Evolutionary conservation across 1,140 invertebrate species (phyloP).

Genomic region (Platyscapa corneri): DNA sequence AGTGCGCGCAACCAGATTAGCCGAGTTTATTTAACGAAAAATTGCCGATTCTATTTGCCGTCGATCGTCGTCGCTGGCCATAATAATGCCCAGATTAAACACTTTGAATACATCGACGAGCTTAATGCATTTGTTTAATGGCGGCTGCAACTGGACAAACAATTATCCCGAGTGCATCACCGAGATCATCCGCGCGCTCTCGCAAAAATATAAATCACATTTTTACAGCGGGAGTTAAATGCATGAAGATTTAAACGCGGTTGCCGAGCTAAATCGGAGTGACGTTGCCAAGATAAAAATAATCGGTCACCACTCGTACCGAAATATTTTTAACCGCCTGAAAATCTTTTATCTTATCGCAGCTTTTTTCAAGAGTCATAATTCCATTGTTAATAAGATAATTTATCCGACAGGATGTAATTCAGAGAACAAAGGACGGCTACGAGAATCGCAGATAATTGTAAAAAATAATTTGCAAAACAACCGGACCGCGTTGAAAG

Average conservation of each 20-base stretch:
- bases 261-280: neutral
- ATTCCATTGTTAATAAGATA: conserved; percentile 20
- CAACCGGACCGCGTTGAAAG: neutral
- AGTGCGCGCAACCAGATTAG: neutral
- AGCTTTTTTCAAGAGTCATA: conserved; percentile 22
- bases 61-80: neutral
- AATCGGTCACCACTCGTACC: conserved; percentile 24
- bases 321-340: neutral
- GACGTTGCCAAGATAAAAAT: conserved; percentile 36
- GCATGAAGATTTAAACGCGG: neutral
- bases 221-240: neutral
- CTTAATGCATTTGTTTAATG: neutral
- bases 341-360: conserved; percentile 45
- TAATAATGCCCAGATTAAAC: neutral
- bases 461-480: neutral
- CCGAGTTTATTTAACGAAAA: neutral
- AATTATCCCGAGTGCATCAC: neutral
- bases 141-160: neutral
- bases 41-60: neutral
- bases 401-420: conserved; percentile 39
- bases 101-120: neutral
- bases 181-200: neutral
- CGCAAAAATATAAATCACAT: neutral
- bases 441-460: neutral
- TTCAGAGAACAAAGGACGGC: neutral